Base-by-base conservation (phyloP, 2,113 vertebrate species). In the Oryzias celebensis region DNA sequence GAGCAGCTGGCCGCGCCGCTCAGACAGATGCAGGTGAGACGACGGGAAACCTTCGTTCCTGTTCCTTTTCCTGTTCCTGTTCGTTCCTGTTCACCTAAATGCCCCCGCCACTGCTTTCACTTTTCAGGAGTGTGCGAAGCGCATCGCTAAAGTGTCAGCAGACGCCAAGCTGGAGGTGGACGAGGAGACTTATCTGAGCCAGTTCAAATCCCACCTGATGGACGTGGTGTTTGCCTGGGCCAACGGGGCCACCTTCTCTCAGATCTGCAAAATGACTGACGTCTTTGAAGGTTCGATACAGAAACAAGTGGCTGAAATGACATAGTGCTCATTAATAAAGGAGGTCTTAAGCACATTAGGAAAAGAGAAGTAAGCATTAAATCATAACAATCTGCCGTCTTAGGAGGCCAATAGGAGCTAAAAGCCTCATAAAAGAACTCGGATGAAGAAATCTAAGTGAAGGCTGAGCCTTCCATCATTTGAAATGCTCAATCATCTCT, bases 181-280 rank as follows among this genome's bases (percentile, higher is more conserved):
- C 53, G 97, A 99, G 78, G 97, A 99, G 71, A 89, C 90, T 0
- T 98, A 98, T 4, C 87, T 99, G 22, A 93, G 89, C 84, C 93
- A 95, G 26, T 98, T 99, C 77, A 95, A 92, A 36, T 95, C 97
- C 26, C 96, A 98, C 83, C 89, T 99, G 62, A 99, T 99, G 97
- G 97, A 99, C 58, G 97, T 99, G 43, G 93, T 99, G 0, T 94
- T 93, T 64, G 98, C 96, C 0, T 99, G 97, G 97, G 94, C 97
- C 47, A 95, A 96, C 14, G 97, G 97, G 15, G 93, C 94, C 50
- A 95, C 95, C 0, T 99, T 99, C 45, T 94, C 95, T 44, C 96
- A 98, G 58, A 98, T 99, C 86, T 98, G 96, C 91, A 99, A 97
- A 87, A 99, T 99, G 97, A 99, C 97, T 0, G 97, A 98, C 59